These are phyloP conservation scores for Nematopogon swammerdamellus DNA, from an alignment of 2,888 invertebrate genomes.

Conservation along the genomic window DNA sequence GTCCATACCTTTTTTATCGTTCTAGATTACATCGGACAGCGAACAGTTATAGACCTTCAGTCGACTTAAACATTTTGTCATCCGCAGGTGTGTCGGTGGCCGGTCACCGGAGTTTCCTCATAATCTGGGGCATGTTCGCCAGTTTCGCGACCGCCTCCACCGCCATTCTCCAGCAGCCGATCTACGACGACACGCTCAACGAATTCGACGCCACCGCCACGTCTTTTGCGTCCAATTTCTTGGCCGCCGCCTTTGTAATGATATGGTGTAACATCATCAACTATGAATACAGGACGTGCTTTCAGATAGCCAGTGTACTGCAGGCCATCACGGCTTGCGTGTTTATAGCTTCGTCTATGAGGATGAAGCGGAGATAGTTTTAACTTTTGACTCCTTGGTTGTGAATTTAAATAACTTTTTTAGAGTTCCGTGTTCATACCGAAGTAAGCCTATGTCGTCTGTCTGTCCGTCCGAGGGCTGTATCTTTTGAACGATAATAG, in stretches of 20 bases:
- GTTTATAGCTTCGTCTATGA: conserved; percentile 36
- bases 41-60: too few species aligned
- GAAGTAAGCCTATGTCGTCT: neutral
- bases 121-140: conserved; percentile 42
- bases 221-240: conserved; percentile 34
- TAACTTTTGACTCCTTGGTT: neutral
- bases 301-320: conserved; percentile 33
- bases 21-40: too few species aligned
- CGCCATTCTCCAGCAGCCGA: conserved; percentile 35
- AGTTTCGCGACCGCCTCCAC: conserved; percentile 37
- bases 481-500: too few species aligned
- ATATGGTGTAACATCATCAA: conserved; percentile 32
- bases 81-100: conserved; percentile 42
- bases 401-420: too few species aligned
- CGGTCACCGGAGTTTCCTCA: conserved; percentile 29
- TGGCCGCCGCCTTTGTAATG: conserved; percentile 34
- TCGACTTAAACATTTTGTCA: too few species aligned
- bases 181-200: conserved; percentile 39
- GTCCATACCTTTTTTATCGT: too few species aligned
- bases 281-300: conserved; percentile 36
- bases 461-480: too few species aligned
- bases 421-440: neutral
- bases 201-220: conserved; percentile 47
- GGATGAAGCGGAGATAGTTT: conserved; percentile 24
- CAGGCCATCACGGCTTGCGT: conserved; percentile 31